Evolutionary conservation across 2,888 invertebrate genomes (phyloP), one percentile per base, ranked within the genome.

Genomic region (Sabellastarte sp.): DNA sequence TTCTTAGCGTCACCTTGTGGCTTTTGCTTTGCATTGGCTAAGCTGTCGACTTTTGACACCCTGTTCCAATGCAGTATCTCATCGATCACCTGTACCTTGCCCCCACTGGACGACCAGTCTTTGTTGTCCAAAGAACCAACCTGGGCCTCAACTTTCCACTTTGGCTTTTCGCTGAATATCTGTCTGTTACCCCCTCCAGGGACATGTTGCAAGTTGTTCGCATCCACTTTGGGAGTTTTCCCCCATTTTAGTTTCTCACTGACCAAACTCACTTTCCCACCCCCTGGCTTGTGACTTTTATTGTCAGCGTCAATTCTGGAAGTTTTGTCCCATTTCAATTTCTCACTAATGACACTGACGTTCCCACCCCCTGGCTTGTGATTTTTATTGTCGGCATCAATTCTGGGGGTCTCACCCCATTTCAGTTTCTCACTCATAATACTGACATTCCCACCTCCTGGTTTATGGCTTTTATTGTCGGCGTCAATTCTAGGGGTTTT

Each of bases 261-360:
- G 5, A n/a, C 5, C 5, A 53, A 20, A 26, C 5, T 26, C 5
- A 24, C 28, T 26, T 67, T 59, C 20, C 71, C 71, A 31, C 71
- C 71, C 28, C 67, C 69, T 15, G 73, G 61, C 61, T 63, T 67
- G 59, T 73, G 65, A 4, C 51, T 29, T n/a, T 64, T 65, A 32
- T 73, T 72, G 20, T 71, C 72, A 32, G 66, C 26, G 28, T 70
- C 73, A 55, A 70, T 57, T 55, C 70, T 72, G 24, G 73, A 70
- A 30, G 60, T 24, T 10, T 52, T 69, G 33, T 64, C 70, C 53
- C 53, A 53, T 20, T 15, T 26, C 20, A 53, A 5, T 20, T 53
- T 5, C 5, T 53, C 53, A 24, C 24, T 5, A n/a, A n/a, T 24
- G 5, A 53, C 24, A 5, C 4, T 26, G 4, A 53, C 53, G 5